Evolutionary conservation across 35 echinoderm and acorn worm species (phyloP).

Genomic region (Ophiothrix spiculata): DNA sequence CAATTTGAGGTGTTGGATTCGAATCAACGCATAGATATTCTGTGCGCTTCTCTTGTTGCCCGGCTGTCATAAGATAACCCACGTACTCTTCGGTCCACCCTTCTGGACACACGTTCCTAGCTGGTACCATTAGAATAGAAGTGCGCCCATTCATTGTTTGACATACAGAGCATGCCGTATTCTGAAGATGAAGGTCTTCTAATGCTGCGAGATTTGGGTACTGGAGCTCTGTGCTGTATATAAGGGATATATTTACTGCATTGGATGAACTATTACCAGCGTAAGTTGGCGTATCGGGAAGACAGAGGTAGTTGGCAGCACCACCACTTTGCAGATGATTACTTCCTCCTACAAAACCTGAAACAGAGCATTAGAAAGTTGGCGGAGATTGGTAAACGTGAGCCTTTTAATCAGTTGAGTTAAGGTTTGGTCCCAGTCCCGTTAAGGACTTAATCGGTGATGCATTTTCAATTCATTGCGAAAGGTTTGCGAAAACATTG

Average conservation of each 20-base stretch:
- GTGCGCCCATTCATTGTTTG: neutral
- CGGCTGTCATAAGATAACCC: slow-evolving; percentile 6
- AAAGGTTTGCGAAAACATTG: too few relatives aligned
- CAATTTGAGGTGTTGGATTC: neutral
- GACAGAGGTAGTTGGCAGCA: neutral
- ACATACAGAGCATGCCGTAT: slow-evolving; percentile 7
- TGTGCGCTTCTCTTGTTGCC: neutral
- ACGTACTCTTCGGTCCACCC: slow-evolving; percentile 11
- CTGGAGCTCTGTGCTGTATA: neutral
- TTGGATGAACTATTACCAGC: neutral
- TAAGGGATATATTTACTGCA: neutral
- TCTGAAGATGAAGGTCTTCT: neutral
- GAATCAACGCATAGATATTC: slow-evolving; percentile 17
- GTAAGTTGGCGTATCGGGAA: neutral
- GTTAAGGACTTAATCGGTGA: too few relatives aligned
- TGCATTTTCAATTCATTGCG: too few relatives aligned
- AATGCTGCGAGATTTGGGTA: neutral
- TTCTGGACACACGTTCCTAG: neutral
- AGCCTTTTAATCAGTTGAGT: too few relatives aligned
- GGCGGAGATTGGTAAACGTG: too few relatives aligned
- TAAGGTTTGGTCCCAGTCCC: too few relatives aligned
- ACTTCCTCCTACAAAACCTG: neutral
- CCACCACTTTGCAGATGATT: neutral
- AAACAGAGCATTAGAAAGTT: too few relatives aligned
- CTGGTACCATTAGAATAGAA: neutral